Evolutionary conservation across 1,140 invertebrate genomes (phyloP).

Genomic region (Caenorhabditis tropicalis): DNA sequence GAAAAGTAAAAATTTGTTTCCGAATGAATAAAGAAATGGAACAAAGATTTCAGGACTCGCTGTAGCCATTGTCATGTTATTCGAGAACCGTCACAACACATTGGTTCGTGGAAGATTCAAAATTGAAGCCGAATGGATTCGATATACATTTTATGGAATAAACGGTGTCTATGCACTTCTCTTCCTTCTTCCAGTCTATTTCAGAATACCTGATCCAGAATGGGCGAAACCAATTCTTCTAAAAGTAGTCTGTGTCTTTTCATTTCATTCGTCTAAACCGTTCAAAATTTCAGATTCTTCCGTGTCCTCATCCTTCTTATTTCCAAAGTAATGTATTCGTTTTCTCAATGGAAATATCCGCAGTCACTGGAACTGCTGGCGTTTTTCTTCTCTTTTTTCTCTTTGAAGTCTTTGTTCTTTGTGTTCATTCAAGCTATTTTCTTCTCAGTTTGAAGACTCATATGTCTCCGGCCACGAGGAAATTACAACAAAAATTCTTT

Average conservation of each 20-base stretch:
- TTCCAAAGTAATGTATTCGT: slow-evolving; percentile 19
- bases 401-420: neutral
- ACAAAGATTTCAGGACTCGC: neutral
- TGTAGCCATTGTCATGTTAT: neutral
- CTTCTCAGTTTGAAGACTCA: slow-evolving; percentile 6
- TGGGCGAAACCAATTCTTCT: slow-evolving; percentile 25
- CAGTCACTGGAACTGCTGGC: slow-evolving; percentile 7
- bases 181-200: slow-evolving; percentile 9
- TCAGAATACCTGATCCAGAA: slow-evolving; percentile 20
- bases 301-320: slow-evolving; percentile 17
- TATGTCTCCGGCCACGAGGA: neutral
- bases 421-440: slow-evolving; percentile 24
- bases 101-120: slow-evolving; percentile 17
- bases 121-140: slow-evolving; percentile 20
- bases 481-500: slow-evolving; percentile 13
- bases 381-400: neutral
- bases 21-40: too few relatives aligned
- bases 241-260: slow-evolving; percentile 16
- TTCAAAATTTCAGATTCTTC: neutral
- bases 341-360: slow-evolving; percentile 22
- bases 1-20: too few relatives aligned
- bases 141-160: slow-evolving; percentile 23
- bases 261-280: neutral
- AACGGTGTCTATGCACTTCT: slow-evolving; percentile 10
- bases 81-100: slow-evolving; percentile 29